Conservation (phyloP, 2,113 vertebrate species). For the Chaenocephalus aceratus region DNA sequence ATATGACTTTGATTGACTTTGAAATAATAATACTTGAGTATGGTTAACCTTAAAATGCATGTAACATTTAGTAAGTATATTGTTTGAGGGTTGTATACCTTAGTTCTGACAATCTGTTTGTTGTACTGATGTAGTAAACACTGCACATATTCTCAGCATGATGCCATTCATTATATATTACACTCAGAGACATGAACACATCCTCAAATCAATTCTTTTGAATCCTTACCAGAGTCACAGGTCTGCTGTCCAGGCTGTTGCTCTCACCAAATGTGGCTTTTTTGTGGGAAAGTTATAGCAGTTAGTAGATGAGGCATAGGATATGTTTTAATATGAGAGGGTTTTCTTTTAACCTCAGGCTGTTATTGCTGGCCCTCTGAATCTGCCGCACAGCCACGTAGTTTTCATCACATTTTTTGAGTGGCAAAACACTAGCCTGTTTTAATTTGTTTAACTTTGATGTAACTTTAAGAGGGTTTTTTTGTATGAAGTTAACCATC, state of each 20-base stretch:
- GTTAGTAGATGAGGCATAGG: slow-evolving; percentile 34
- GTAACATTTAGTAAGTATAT: no score
- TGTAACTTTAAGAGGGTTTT: slow-evolving; percentile 35
- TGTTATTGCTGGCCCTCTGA: slow-evolving; percentile 75
- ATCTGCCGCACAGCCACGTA: slow-evolving; percentile 51
- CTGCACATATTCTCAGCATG: neutral
- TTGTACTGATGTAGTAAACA: neutral
- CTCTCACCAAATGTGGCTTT: slow-evolving; percentile 27
- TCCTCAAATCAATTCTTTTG: neutral
- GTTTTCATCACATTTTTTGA: slow-evolving; percentile 71
- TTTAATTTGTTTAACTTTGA: slow-evolving; percentile 70
- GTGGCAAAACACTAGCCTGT: slow-evolving; percentile 40
- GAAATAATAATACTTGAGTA: no score
- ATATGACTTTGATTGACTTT: no score
- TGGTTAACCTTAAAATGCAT: neutral
- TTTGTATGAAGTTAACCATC: slow-evolving; percentile 62
- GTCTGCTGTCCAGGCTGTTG: slow-evolving; percentile 13
- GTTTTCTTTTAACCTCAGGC: slow-evolving; percentile 57
- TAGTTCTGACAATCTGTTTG: neutral
- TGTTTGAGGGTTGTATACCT: no score
- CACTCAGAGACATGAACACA: neutral
- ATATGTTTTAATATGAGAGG: slow-evolving; percentile 55
- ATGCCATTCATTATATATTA: neutral
- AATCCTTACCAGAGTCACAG: slow-evolving; percentile 12
- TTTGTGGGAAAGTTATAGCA: slow-evolving; percentile 30